phyloP scores from a whole-genome alignment of 1,140 invertebrate species.

The Eufriesea mexicana region DNA sequence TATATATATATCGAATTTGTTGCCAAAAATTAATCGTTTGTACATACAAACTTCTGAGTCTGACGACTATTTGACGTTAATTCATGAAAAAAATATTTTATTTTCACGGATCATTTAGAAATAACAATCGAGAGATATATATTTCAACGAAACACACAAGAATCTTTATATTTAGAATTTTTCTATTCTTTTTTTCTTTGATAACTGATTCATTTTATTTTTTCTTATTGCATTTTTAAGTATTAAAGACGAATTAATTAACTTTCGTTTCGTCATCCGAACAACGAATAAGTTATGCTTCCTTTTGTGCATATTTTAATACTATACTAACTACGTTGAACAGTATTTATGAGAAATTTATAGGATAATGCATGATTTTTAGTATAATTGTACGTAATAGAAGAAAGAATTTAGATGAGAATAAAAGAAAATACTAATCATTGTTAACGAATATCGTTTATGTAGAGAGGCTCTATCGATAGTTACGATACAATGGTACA shows the following conservation, averaged over 20 bases:
- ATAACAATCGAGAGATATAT: background rate
- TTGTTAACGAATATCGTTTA: constrained; percentile 38
- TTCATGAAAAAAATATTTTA: constrained; percentile 30
- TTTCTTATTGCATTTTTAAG: background rate
- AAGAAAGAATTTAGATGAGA: constrained; percentile 1
- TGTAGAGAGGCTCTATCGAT: constrained; percentile 27
- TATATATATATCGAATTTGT: constrained; percentile 27
- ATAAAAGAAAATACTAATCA: constrained; percentile 14
- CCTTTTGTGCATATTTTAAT: constrained; percentile 4
- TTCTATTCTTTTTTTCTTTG: background rate
- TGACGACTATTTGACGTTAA: constrained; percentile 34
- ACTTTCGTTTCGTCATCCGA: background rate
- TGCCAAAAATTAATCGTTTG: constrained; percentile 49
- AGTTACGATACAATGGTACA: constrained; percentile 13
- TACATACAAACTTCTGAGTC: constrained; percentile 43
- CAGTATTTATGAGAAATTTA: constrained; percentile 36
- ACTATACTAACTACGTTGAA: constrained; percentile 20
- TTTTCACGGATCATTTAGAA: background rate
- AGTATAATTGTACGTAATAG: background rate
- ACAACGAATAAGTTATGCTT: constrained; percentile 45
- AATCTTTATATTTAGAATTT: background rate
- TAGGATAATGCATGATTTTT: constrained; percentile 43
- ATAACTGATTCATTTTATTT: background rate
- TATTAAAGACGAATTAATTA: background rate
- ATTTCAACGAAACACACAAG: background rate